phyloP scores from a whole-genome alignment of 2,113 vertebrate species.

The Callionymus lyra region DNA sequence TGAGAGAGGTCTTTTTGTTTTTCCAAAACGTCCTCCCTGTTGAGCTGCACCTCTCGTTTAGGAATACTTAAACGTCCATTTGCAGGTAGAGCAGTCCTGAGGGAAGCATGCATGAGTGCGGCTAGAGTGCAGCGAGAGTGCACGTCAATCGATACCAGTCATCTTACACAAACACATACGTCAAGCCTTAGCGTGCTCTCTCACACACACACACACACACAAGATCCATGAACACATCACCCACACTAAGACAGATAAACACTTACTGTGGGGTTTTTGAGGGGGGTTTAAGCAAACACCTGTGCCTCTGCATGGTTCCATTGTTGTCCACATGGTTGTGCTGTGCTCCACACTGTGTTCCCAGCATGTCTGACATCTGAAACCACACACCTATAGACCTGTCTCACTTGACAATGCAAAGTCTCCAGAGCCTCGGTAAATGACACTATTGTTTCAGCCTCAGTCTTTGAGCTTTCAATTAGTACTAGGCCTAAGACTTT shows the following conservation, averaged over 20 bases:
- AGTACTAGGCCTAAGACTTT: too few relatives aligned
- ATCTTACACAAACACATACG: slow-evolving; percentile 29
- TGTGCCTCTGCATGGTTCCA: slow-evolving; percentile 55
- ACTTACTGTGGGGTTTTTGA: too few relatives aligned
- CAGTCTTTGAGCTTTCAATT: too few relatives aligned
- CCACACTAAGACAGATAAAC: too few relatives aligned
- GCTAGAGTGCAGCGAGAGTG: slow-evolving; percentile 46
- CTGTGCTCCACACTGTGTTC: slow-evolving; percentile 65
- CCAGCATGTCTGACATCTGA: slow-evolving; percentile 51
- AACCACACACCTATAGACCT: slow-evolving; percentile 51
- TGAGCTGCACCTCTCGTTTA: slow-evolving; percentile 16
- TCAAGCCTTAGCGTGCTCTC: slow-evolving; percentile 1
- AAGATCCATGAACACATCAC: too few relatives aligned
- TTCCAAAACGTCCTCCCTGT: slow-evolving; percentile 3
- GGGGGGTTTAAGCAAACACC: slow-evolving; percentile 27
- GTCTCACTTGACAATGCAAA: slow-evolving; percentile 18
- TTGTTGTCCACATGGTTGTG: slow-evolving; percentile 66
- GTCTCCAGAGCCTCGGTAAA: too few relatives aligned
- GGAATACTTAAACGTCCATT: slow-evolving; percentile 36
- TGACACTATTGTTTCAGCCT: too few relatives aligned
- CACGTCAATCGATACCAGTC: slow-evolving; percentile 47
- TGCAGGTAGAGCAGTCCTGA: slow-evolving; percentile 42
- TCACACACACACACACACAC: background rate
- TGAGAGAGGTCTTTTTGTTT: slow-evolving; percentile 25
- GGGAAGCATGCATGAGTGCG: slow-evolving; percentile 43